These are phyloP conservation scores for Pristionchus mayeri DNA, from an alignment of 2,888 invertebrate genomes.

Conservation along the genomic window DNA sequence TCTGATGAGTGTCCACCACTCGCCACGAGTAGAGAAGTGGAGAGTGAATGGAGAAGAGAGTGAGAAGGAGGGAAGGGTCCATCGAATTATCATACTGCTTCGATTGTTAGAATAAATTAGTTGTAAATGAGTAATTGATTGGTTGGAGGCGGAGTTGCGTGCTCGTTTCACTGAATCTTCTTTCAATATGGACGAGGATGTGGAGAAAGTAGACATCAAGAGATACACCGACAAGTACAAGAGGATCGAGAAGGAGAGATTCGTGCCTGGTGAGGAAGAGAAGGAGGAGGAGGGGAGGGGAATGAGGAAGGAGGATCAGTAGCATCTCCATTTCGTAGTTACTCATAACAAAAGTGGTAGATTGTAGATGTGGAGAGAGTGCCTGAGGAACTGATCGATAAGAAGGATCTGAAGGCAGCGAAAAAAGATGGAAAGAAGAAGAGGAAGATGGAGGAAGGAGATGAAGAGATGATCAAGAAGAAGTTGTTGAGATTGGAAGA, in stretches of 20 bases:
- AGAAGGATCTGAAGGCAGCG: constrained; percentile 58
- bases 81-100: neutral
- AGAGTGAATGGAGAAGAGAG: neutral
- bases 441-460: constrained; percentile 55
- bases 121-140: neutral
- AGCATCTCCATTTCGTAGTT: no score
- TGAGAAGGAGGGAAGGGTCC: neutral
- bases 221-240: constrained; percentile 73
- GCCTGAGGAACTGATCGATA: constrained; percentile 34
- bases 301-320: no score
- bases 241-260: constrained; percentile 50
- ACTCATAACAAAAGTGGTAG: neutral
- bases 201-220: constrained; percentile 63
- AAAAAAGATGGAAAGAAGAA: constrained; percentile 56
- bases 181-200: constrained; percentile 63
- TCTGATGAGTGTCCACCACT: neutral
- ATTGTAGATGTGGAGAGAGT: constrained; percentile 9
- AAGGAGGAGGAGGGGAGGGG: neutral
- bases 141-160: constrained; percentile 55
- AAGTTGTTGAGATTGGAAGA: constrained; percentile 44
- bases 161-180: constrained; percentile 68
- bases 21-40: neutral
- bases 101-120: neutral
- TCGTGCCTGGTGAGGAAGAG: constrained; percentile 57
- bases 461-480: constrained; percentile 49